Evolutionary conservation across 2,797 vertebrate genomes (phyloP).

Genomic region (Cossypha caffra): DNA sequence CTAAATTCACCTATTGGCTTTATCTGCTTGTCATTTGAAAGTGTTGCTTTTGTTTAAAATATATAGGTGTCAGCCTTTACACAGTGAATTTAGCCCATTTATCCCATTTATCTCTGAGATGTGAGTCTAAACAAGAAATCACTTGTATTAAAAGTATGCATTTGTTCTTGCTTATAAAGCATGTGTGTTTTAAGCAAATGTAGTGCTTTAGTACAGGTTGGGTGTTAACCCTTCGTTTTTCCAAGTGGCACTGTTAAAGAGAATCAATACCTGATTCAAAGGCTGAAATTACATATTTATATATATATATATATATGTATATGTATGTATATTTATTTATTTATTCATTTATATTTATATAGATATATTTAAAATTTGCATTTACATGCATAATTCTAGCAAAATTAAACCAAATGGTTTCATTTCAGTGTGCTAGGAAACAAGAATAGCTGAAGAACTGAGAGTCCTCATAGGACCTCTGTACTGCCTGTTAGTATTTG

Average conservation of each 20-base stretch:
- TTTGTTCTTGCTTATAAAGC: neutral
- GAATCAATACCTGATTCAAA: neutral
- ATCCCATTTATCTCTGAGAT: neutral
- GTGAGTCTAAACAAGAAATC: neutral
- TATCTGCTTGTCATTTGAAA: neutral
- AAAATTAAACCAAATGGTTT: neutral
- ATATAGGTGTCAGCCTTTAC: neutral
- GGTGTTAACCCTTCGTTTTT: neutral
- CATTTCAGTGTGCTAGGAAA: neutral
- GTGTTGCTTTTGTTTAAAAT: neutral
- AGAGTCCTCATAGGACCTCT: accelerated
- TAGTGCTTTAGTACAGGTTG: neutral
- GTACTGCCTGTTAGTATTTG: neutral
- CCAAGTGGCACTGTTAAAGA: neutral
- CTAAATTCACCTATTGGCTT: neutral
- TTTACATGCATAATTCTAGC: neutral
- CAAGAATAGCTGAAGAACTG: neutral
- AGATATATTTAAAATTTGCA: neutral
- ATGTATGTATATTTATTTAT: no score
- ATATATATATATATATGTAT: no score
- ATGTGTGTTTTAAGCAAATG: neutral
- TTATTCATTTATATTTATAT: no score
- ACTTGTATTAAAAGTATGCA: neutral
- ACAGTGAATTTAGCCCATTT: neutral
- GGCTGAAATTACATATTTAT: neutral